Evolutionary conservation across 2,888 invertebrate genomes (phyloP).

Genomic region (Tinea pellionella): DNA sequence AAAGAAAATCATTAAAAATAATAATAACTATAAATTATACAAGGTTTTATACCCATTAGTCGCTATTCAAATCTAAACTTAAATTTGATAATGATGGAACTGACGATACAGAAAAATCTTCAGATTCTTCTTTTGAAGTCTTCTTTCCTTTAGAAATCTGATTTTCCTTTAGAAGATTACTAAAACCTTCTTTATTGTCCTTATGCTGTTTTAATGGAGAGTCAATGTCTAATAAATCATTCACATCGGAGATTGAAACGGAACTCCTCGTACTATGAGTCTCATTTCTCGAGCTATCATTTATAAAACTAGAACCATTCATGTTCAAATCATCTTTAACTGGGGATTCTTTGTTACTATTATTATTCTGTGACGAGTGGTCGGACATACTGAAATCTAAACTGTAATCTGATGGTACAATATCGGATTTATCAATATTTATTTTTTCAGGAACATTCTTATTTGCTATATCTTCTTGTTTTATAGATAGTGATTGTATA

Average conservation of each 20-base stretch:
- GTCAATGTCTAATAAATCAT: constrained; percentile 38
- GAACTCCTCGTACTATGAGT: constrained; percentile 43
- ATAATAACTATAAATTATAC: constrained; percentile 12
- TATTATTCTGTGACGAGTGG: not conserved
- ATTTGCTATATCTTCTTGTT: not conserved
- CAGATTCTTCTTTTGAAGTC: constrained; percentile 45
- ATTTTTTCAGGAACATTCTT: not conserved
- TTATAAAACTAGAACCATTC: not conserved
- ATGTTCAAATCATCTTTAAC: constrained; percentile 3
- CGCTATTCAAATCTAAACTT: constrained; percentile 59
- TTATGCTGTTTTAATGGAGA: constrained; percentile 27
- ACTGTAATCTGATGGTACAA: constrained; percentile 45
- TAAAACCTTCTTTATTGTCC: constrained; percentile 22
- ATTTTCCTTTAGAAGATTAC: not conserved
- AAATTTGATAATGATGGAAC: constrained; percentile 57
- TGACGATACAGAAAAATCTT: constrained; percentile 54
- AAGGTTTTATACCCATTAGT: constrained; percentile 23
- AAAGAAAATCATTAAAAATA: constrained; percentile 12
- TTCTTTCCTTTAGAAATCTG: constrained; percentile 19
- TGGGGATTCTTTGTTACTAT: not conserved
- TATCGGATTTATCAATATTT: constrained; percentile 30
- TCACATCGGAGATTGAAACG: constrained; percentile 55
- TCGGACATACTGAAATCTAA: constrained; percentile 34
- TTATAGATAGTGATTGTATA: not conserved
- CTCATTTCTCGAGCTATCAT: constrained; percentile 1